Base-by-base conservation (phyloP, 92 coral and sea anemone species). In the Pocillopora grandis region DNA sequence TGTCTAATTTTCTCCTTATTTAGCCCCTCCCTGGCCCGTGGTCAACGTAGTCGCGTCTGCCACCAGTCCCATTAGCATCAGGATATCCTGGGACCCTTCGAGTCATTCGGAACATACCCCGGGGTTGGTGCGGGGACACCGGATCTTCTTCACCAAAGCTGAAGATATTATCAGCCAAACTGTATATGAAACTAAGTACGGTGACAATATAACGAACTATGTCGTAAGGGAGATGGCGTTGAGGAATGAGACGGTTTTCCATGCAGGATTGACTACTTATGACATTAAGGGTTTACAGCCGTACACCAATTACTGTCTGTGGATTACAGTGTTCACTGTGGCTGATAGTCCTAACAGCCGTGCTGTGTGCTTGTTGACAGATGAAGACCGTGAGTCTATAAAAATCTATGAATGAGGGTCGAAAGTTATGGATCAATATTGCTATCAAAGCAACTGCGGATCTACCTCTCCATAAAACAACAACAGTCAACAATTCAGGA, bases 321-420 rank as follows among this genome's bases (percentile, higher is more conserved):
- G 80, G 80, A 12, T 76, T 8, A 76, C 68, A 27, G 68, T 21
- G 18, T 76, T 60, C 23, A 76, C 80, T 17, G 20, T 76, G 13
- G 20, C 31, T 62, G 80, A 76, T 17, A 62, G 80, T 59, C 80
- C 80, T 14, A 59, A 76, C 37, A 76, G 80, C 3, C 64, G 61
- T 20, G 66, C 80, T 2, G 68, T 76, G 31, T 76, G 48, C 13
- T 14, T 35, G 36, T 1, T 16, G 31, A 76, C 80, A 6, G 68
- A 62, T 60, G 80, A 76, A 61, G 80, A 36, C 12, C 67, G 80
- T 76, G 10, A 76, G 80, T 19, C 19, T 27, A 27, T 27, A 27
- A 27, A 27, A 27, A 27, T 27, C 31, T 27, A 27, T 27, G 31
- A 27, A 27, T 27, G 31, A 27, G 31, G 31, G 31, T 27, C 31